Percentiles rank a stretch among this genome's conserved stretches.
These are phyloP conservation scores for Protophormia terraenovae DNA, from an alignment of 2,888 invertebrate species.

Conservation along the genomic window DNA sequence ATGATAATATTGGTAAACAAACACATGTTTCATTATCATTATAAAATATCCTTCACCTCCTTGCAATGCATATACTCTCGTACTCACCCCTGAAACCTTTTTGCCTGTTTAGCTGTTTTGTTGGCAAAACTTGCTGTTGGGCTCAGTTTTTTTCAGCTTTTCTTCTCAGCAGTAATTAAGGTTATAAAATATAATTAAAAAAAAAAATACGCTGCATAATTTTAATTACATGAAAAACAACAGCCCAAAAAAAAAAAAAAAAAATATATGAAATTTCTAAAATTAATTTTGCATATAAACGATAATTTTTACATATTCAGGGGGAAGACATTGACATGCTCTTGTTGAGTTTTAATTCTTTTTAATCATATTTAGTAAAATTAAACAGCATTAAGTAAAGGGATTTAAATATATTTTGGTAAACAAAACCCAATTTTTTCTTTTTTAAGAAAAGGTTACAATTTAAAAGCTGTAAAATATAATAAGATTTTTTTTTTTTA, in stretches of 20 bases:
- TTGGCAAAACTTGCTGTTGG: neutral
- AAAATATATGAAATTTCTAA: neutral
- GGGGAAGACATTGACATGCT: constrained; percentile 1
- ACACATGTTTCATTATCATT: constrained; percentile 35
- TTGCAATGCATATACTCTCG: neutral
- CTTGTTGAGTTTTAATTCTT: neutral
- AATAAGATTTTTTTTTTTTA: too few species aligned
- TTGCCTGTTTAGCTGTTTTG: neutral
- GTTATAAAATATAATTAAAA: constrained; percentile 34
- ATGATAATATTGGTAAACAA: neutral
- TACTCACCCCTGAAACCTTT: neutral
- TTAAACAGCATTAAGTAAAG: too few species aligned
- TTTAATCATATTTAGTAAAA: neutral
- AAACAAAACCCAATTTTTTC: too few species aligned
- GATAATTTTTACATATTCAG: neutral
- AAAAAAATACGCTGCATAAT: constrained; percentile 3
- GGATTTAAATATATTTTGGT: too few species aligned
- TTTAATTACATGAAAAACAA: neutral
- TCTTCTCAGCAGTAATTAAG: constrained; percentile 30
- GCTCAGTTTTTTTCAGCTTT: neutral
- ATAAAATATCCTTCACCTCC: constrained; percentile 25
- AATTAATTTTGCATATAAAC: constrained; percentile 39
- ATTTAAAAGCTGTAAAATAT: too few species aligned
- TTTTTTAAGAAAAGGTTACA: too few species aligned
- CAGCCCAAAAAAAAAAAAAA: neutral